Conservation (phyloP, 2,113 vertebrate species). For the Clupea harengus region DNA sequence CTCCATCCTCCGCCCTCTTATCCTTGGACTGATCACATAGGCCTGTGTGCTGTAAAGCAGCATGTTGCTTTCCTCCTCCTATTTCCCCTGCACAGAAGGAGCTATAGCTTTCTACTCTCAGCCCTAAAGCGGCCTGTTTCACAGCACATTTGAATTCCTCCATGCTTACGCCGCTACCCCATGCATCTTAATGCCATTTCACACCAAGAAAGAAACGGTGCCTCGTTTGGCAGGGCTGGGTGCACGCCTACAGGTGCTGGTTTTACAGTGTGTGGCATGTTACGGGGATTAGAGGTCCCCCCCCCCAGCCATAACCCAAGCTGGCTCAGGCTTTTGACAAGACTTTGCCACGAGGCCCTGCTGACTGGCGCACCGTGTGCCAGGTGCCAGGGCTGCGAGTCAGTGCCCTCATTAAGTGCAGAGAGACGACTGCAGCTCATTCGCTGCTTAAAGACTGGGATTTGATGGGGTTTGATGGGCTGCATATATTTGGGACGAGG, state of each 20-base stretch:
- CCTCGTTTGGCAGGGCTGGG: not conserved
- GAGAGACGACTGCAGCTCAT: not conserved
- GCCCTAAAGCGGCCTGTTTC: slow-evolving; percentile 31
- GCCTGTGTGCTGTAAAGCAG: slow-evolving; percentile 24
- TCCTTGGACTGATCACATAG: slow-evolving; percentile 56
- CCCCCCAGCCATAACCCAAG: not conserved
- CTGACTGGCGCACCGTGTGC: not conserved
- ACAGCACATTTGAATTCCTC: not conserved
- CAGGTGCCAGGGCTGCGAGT: not conserved
- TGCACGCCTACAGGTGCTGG: slow-evolving; percentile 37
- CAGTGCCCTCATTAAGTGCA: not conserved
- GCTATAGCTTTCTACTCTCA: slow-evolving; percentile 8
- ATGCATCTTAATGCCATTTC: not conserved
- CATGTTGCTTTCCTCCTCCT: slow-evolving; percentile 25
- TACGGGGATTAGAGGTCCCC: slow-evolving; percentile 40
- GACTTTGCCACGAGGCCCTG: not conserved
- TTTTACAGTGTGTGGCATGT: slow-evolving; percentile 40
- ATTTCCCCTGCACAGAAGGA: slow-evolving; percentile 18
- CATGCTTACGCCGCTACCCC: not conserved
- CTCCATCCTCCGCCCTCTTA: slow-evolving; percentile 35
- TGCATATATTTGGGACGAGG: not conserved
- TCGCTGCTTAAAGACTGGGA: not conserved
- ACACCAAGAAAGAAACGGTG: not conserved
- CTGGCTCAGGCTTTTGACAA: not conserved
- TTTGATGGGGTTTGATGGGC: not conserved